Conservation (phyloP, 2,888 invertebrate genomes). For the Ferrisia virgata region DNA sequence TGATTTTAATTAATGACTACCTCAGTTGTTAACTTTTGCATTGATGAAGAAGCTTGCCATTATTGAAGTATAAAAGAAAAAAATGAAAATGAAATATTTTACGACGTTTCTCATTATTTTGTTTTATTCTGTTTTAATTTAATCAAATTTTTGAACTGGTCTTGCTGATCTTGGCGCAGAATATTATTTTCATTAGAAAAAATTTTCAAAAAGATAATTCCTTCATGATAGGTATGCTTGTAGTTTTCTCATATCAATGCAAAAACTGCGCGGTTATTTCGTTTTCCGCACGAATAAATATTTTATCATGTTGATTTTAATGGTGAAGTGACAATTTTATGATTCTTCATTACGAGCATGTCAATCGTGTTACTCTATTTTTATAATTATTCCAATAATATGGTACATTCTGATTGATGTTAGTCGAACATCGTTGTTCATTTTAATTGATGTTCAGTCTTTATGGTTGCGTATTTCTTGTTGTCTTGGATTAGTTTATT, state of each 20-base stretch:
- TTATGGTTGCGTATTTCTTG: neutral
- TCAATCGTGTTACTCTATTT: neutral
- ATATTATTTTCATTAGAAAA: too few species aligned
- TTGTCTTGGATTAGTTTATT: neutral
- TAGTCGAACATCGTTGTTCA: neutral
- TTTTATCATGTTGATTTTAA: neutral
- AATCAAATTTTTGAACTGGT: too few species aligned
- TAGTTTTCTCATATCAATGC: neutral
- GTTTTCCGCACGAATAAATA: neutral
- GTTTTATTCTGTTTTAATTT: too few species aligned
- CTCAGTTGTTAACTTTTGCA: too few species aligned
- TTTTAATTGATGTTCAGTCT: neutral
- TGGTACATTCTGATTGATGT: neutral
- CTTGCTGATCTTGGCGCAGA: too few species aligned
- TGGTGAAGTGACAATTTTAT: neutral
- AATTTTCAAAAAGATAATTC: neutral
- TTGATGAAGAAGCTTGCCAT: too few species aligned
- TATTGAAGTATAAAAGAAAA: too few species aligned
- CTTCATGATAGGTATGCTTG: neutral
- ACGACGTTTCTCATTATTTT: too few species aligned
- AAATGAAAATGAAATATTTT: too few species aligned
- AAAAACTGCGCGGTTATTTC: neutral
- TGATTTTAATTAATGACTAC: too few species aligned
- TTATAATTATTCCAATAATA: neutral
- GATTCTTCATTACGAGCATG: neutral